phyloP scores from a whole-genome alignment of 2,797 vertebrate genomes.

The Petrocephalus schoutedeni region DNA sequence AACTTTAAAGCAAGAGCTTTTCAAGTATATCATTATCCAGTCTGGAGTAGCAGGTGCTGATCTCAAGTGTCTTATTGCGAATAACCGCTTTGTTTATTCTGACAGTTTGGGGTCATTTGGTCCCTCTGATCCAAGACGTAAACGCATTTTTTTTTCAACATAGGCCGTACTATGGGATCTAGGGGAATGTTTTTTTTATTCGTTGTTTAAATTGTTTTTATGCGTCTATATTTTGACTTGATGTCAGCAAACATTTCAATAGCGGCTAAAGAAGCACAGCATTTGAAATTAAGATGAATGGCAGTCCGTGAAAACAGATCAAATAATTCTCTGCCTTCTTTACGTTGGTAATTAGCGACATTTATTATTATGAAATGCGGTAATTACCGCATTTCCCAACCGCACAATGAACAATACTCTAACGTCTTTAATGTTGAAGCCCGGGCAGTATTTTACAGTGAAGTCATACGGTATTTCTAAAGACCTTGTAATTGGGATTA shows the following conservation, averaged over 20 bases:
- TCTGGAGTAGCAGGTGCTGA: slow-evolving; percentile 17
- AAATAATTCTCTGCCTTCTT: background rate
- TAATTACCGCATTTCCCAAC: background rate
- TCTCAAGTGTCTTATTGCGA: slow-evolving; percentile 9
- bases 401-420: background rate
- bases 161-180: background rate
- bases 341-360: background rate
- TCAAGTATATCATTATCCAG: slow-evolving; percentile 6
- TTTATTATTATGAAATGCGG: too few relatives aligned
- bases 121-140: background rate
- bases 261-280: background rate
- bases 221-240: background rate
- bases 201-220: background rate
- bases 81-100: slow-evolving; percentile 19
- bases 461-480: slow-evolving; percentile 10
- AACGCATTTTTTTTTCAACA: background rate
- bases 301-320: background rate
- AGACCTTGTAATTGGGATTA: slow-evolving; percentile 23
- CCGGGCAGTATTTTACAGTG: background rate
- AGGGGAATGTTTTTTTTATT: background rate
- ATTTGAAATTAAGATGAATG: background rate
- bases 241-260: background rate
- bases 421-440: background rate
- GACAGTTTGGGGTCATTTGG: slow-evolving; percentile 15
- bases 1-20: background rate